Base-by-base conservation (phyloP, 64 coral and sea anemone species). In the Acropora tenuis region DNA sequence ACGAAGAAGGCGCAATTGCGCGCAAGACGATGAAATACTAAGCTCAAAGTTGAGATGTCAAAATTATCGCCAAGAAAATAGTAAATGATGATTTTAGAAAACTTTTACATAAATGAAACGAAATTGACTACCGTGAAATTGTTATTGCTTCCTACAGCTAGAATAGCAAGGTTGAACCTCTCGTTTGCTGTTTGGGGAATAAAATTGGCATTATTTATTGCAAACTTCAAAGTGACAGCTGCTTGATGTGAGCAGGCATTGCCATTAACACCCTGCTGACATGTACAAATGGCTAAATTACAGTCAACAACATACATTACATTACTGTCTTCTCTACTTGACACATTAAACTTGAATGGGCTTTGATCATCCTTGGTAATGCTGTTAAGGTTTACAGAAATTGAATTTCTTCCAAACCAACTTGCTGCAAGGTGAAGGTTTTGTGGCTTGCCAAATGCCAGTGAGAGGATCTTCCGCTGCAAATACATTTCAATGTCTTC, bases 221-320 rank as follows among this genome's bases (percentile, higher is more conserved):
- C 19, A 71, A 83, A 84, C 83, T 91, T 83, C 58, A 91, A 84
- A 18, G 89, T 80, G 48, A 91, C 89, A 74, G 89, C 89, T 81
- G 92, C 86, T 89, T 94, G 86, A 73, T 90, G 87, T 3, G 80
- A 73, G 63, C 87, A 90, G 41, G 66, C 79, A 74, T 94, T 94
- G 48, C 87, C 87, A 86, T 66, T 89, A 9, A 58, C 65, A 59
- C 92, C 92, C 63, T 88, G 77, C 48, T 13, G 87, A 73, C 92
- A 94, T 63, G 87, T 89, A 86, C 87, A 89, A 12, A 60, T 89
- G 77, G 74, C 87, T 19, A 52, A 57, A 50, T 43, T 66, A 20
- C 78, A 84, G 43, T 94, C 86, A 53, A 94, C 80, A 60, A 50
- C 82, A 80, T 94, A 91, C 40, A 76, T 20, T 12, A 77, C 42